These are phyloP conservation scores for Aphis gossypii DNA, from an alignment of 1,140 invertebrate genomes.

Conservation along the genomic window DNA sequence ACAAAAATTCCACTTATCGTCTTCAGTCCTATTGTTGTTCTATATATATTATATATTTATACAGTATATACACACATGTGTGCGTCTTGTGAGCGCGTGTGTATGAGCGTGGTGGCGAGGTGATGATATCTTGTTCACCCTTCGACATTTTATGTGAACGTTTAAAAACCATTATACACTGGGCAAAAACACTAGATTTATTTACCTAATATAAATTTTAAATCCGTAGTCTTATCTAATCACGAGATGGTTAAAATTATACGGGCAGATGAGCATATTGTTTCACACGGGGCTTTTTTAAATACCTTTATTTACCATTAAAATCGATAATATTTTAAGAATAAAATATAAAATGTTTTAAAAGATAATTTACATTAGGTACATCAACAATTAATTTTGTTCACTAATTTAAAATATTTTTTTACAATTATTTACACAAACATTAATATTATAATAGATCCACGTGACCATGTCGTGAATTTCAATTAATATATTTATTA, in stretches of 20 bases:
- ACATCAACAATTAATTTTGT: not conserved
- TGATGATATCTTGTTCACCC: slow-evolving; percentile 32
- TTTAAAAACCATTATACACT: slow-evolving; percentile 22
- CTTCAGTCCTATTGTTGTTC: not conserved
- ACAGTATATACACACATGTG: not conserved
- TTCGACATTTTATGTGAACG: slow-evolving; percentile 4
- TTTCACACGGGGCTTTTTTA: not conserved
- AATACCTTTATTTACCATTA: not conserved
- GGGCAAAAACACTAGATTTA: not conserved
- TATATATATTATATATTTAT: slow-evolving; percentile 3
- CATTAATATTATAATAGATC: not conserved
- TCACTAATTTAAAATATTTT: not conserved
- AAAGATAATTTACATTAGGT: not conserved
- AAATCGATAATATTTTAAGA: not conserved
- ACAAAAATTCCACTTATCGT: slow-evolving; percentile 47
- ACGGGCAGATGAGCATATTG: not conserved
- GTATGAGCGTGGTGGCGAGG: not conserved
- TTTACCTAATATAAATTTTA: slow-evolving; percentile 17
- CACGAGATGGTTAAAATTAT: not conserved
- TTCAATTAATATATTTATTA: not conserved
- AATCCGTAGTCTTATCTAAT: not conserved
- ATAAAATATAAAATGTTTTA: not conserved
- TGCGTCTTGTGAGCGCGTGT: not conserved
- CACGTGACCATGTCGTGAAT: no score
- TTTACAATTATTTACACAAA: not conserved